Evolutionary conservation across 2,113 vertebrate species (phyloP), one percentile per base, ranked within the genome.

Genomic region (Tragelaphus buxtoni): DNA sequence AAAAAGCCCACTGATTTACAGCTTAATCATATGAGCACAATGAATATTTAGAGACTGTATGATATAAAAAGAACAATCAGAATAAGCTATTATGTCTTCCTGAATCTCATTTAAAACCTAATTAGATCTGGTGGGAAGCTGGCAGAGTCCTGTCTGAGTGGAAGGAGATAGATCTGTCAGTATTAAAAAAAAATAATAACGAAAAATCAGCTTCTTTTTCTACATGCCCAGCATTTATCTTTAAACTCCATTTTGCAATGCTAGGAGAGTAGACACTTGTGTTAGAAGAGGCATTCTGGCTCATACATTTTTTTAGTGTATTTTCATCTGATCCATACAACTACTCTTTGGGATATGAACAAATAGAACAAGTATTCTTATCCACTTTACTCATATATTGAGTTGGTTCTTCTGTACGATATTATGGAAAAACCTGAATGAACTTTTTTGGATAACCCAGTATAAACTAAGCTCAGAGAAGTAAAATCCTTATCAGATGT

Each of bases 21-120:
- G 97, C 98, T 98, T 98, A 98, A 98, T 98, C 98, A 98, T 97
- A 97, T 94, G 98, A 98, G 97, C 84, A 97, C 90, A 97, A 98
- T 98, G 98, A 98, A 98, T 98, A 98, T 99, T 98, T 98, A 98
- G 97, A 97, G 96, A 97, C 98, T 97, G 51, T 94, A 97, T 91
- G 98, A 98, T 98, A 99, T 98, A 98, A 99, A 99, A 98, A 98
- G 98, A 99, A 98, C 98, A 99, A 98, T 98, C 98, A 98, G 98
- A 99, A 98, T 98, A 99, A 98, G 98, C 98, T 98, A 98, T 99
- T 98, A 99, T 98, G 97, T 97, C 98, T 98, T 97, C 97, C 97
- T 98, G 98, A 98, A 98, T 99, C 98, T 99, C 98, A 99, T 99
- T 98, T 98, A 98, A 99, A 99, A 98, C 98, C 96, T 98, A 99